Evolutionary conservation across 92 coral and sea anemone species (phyloP), one percentile per base, ranked within the genome.

Genomic region (Porites divaricata): DNA sequence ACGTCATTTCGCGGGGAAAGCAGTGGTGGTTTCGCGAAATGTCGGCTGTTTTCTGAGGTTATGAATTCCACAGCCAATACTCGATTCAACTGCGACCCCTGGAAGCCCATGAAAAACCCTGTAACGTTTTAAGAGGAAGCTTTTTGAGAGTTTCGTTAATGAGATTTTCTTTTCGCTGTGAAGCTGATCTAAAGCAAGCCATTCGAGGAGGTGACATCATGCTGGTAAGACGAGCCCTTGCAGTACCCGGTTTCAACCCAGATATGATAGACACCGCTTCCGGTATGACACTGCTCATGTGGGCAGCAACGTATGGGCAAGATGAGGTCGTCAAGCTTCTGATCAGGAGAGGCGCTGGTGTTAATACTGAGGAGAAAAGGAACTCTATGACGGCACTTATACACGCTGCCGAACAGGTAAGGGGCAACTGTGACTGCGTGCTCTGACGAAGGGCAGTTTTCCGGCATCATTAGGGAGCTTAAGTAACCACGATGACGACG

Each of bases 331-430:
- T 96, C 8, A 92, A 85, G 71, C 81, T 96, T 67, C 74, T 96
- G 66, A 85, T 94, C 78, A 87, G 87, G 22, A 90, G 90, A 83
- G 94, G 94, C 4, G 99, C 96, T 16, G 91, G 88, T 53, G 88
- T 94, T 23, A 92, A 92, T 57, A 90, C 92, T 23, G 88, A 75
- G 10, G 94, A 89, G 90, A 93, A 90, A 67, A 82, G 77, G 57
- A 89, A 92, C 72, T 98, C 91, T 19, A 88, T 84, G 81, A 96
- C 93, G 16, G 93, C 99, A 1, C 87, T 96, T 24, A 89, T 96
- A 94, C 95, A 89, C 57, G 96, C 99, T 11, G 90, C 93, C 51
- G 98, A 96, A 75, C 98, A 94, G 99, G 99, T 93, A 63, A 53
- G 58, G 45, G 45, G 45, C 45, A 35, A 35, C 45, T 6, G 45